Percentiles rank a stretch among this genome's conserved stretches.
Evolutionary conservation across 1,140 invertebrate genomes (phyloP).

Genomic region (Ostrea denselamellosa): DNA sequence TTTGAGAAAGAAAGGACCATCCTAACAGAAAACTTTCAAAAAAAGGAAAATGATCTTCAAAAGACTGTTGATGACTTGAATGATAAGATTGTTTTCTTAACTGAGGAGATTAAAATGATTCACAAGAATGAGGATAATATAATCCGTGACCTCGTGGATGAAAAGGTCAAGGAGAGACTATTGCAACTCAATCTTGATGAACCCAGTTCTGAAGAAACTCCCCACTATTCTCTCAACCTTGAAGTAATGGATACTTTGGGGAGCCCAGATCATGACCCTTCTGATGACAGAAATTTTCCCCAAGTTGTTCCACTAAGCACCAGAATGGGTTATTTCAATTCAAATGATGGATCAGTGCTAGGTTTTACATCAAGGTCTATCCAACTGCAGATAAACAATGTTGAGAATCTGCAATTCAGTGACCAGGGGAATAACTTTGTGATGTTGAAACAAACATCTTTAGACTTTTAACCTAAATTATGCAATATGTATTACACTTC

Average conservation of each 20-base stretch:
- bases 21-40: not conserved
- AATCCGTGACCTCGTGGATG: slow-evolving; percentile 17
- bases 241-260: not conserved
- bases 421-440: not conserved
- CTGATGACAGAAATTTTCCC: not conserved
- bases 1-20: not conserved
- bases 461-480: not conserved
- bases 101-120: not conserved
- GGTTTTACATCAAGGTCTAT: not conserved
- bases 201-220: not conserved
- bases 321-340: not conserved
- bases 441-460: not conserved
- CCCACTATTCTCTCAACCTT: not conserved
- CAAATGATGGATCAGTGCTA: not conserved
- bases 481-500: no score
- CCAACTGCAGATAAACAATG: not conserved
- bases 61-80: not conserved
- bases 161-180: slow-evolving; percentile 12
- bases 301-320: not conserved
- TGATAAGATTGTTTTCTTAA: not conserved
- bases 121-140: not conserved
- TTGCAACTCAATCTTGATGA: not conserved
- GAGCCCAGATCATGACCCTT: not conserved
- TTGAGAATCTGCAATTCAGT: not conserved
- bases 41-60: not conserved